These are phyloP conservation scores for Eristalinus aeneus DNA, from an alignment of 2,888 invertebrate genomes.

Conservation along the genomic window DNA sequence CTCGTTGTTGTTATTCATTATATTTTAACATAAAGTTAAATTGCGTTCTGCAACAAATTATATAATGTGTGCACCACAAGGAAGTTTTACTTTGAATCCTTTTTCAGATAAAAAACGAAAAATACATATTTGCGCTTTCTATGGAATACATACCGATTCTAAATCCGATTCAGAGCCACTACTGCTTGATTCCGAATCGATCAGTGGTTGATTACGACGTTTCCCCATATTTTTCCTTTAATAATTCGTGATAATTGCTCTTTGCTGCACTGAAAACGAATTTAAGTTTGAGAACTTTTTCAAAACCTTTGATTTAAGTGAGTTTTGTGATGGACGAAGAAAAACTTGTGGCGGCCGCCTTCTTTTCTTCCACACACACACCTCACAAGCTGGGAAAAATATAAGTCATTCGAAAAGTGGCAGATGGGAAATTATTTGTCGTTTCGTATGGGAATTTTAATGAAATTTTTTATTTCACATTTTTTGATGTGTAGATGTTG, in stretches of 20 bases:
- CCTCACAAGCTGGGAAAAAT: conserved; percentile 47
- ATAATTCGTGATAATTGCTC: neutral
- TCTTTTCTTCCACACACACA: conserved; percentile 41
- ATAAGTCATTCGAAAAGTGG: conserved; percentile 37
- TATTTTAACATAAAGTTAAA: neutral
- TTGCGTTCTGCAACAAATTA: conserved; percentile 18
- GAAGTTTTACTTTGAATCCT: neutral
- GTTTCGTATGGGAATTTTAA: conserved; percentile 11
- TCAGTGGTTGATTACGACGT: conserved; percentile 90
- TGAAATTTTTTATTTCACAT: neutral
- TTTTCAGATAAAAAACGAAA: neutral
- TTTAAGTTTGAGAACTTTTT: conserved; percentile 12
- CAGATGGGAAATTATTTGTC: conserved; percentile 47
- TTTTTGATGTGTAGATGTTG: conserved; percentile 1
- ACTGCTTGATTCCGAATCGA: conserved; percentile 92
- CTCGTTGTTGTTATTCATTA: conserved; percentile 15
- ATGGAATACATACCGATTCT: conserved; percentile 87
- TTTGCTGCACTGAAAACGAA: neutral
- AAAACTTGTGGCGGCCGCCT: conserved; percentile 54
- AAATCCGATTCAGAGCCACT: conserved; percentile 89
- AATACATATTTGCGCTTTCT: neutral
- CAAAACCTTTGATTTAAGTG: neutral
- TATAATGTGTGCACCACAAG: conserved; percentile 25
- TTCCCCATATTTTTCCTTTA: conserved; percentile 85
- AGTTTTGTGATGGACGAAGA: conserved; percentile 1